Conservation (phyloP, 2,113 vertebrate species). For the Chionomys nivalis region DNA sequence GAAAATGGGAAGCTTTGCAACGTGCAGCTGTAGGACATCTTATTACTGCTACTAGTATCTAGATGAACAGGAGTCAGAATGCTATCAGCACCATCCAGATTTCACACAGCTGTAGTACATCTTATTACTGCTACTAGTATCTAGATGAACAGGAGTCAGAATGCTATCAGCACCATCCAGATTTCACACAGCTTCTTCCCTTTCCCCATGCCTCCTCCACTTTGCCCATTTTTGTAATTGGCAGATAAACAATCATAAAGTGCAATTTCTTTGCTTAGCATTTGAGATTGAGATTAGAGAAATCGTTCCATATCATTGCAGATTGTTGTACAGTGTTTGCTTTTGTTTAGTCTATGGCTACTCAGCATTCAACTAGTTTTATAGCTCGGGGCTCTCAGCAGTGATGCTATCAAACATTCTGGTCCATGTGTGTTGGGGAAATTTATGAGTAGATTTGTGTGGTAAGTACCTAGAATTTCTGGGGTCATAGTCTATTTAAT, state of each 20-base stretch:
- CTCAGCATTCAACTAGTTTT: neutral
- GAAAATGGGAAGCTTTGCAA: neutral
- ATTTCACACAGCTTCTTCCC: neutral
- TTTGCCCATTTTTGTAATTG: neutral
- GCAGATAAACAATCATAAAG: neutral
- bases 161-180: neutral
- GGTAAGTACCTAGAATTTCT: neutral
- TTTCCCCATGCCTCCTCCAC: fast-evolving
- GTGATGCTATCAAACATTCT: neutral
- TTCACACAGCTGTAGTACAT: neutral
- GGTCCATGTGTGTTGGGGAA: neutral
- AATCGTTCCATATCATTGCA: neutral
- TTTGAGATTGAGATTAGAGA: neutral
- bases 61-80: neutral
- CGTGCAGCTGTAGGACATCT: neutral
- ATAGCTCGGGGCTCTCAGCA: neutral
- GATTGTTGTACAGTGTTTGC: too few relatives aligned
- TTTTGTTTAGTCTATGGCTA: neutral
- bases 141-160: neutral
- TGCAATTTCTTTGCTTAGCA: neutral
- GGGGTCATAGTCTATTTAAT: neutral
- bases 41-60: neutral
- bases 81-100: neutral
- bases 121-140: neutral
- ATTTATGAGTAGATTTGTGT: neutral